Conservation (phyloP, 1,140 invertebrate genomes). For the Pectinophora gossypiella region DNA sequence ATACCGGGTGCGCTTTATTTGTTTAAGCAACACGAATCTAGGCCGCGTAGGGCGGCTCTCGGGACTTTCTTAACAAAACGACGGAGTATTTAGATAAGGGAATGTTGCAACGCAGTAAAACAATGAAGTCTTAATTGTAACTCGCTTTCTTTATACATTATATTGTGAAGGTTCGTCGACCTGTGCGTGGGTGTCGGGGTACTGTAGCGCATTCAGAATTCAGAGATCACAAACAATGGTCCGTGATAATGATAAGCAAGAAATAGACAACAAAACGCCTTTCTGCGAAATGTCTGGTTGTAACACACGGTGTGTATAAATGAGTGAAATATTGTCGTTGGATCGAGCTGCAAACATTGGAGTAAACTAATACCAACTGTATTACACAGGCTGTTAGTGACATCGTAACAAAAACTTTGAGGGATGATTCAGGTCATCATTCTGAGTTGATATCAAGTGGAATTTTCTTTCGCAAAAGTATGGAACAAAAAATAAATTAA, state of each 20-base stretch:
- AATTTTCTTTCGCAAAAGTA: no score
- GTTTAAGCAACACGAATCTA: conserved; percentile 30
- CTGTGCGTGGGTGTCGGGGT: conserved; percentile 44
- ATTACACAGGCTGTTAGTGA: no score
- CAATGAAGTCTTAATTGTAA: conserved; percentile 66
- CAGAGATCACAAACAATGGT: conserved; percentile 44
- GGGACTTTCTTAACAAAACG: no score
- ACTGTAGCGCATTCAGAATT: conserved; percentile 23
- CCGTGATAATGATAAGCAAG: conserved; percentile 33
- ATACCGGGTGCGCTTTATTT: conserved; percentile 17
- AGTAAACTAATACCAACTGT: no score
- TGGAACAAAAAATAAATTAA: no score
- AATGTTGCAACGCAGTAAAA: conserved; percentile 60
- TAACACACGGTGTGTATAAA: background rate
- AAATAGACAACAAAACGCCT: conserved; percentile 16
- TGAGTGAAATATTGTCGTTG: no score
- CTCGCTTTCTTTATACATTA: conserved; percentile 40
- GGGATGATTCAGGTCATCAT: no score
- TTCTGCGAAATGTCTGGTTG: background rate
- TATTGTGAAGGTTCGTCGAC: conserved; percentile 41
- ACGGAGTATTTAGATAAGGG: conserved; percentile 53
- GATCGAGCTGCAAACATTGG: no score
- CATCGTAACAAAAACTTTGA: no score
- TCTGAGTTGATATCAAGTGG: no score
- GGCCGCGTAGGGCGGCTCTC: conserved; percentile 25